Conservation (phyloP, 2,113 vertebrate species). For the Chlamydotis undulata region DNA sequence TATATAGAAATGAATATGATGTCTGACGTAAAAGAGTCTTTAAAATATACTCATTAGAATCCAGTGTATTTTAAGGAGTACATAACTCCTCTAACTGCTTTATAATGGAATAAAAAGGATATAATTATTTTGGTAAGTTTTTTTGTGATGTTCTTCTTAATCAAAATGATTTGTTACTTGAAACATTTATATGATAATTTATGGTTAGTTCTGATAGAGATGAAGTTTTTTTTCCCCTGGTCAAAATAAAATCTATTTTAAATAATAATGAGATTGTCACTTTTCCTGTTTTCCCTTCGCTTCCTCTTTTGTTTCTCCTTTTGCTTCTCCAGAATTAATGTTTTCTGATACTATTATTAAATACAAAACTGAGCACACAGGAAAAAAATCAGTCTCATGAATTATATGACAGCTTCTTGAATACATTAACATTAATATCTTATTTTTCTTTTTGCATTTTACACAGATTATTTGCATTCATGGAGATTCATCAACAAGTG, state of each 20-base stretch:
- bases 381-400: neutral
- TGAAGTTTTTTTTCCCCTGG: neutral
- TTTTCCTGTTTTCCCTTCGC: neutral
- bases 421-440: neutral
- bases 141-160: neutral
- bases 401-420: neutral
- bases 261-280: conserved; percentile 38
- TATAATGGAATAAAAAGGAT: neutral
- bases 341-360: conserved; percentile 31
- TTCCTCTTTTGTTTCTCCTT: neutral
- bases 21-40: neutral
- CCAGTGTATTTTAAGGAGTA: neutral
- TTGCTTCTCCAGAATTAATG: conserved; percentile 12
- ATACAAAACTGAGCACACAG: neutral
- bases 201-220: neutral
- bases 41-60: neutral
- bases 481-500: neutral
- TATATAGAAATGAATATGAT: neutral
- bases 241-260: conserved; percentile 18
- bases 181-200: conserved; percentile 23
- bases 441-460: neutral
- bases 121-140: neutral
- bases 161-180: conserved; percentile 24
- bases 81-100: neutral
- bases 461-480: neutral